Evolutionary conservation across 2,797 vertebrate genomes (phyloP).

Genomic region (Atherinosoma microstoma): DNA sequence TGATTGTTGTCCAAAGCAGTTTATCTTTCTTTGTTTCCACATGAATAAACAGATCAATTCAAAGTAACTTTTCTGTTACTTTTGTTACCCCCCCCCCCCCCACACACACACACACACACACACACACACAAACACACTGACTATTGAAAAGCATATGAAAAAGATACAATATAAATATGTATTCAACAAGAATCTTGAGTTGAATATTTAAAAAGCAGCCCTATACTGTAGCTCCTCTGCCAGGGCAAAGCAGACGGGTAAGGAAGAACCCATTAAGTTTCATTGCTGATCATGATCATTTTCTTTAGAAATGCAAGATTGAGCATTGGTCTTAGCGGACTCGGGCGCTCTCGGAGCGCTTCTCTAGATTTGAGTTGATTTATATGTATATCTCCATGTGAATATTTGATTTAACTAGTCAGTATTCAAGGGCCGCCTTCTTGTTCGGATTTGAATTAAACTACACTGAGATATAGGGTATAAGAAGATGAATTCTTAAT

Average conservation of each 20-base stretch:
- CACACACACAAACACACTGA: no score
- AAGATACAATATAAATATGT: background rate
- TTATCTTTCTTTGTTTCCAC: no score
- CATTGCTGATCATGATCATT: slow-evolving; percentile 10
- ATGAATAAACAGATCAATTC: no score
- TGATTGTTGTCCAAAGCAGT: background rate
- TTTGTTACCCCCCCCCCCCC: no score
- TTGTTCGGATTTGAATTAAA: slow-evolving; percentile 27
- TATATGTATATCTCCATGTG: slow-evolving; percentile 3
- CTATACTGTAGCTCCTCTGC: background rate
- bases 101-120: no score
- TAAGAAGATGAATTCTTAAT: slow-evolving; percentile 33
- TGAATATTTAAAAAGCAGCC: background rate
- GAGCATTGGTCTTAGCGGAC: background rate
- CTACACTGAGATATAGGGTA: slow-evolving; percentile 5
- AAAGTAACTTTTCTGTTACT: no score
- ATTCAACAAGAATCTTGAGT: background rate
- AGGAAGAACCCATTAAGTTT: background rate
- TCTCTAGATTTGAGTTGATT: slow-evolving; percentile 15
- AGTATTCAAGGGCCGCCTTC: slow-evolving; percentile 1
- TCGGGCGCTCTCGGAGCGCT: background rate
- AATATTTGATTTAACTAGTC: slow-evolving; percentile 4
- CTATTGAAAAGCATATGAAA: background rate
- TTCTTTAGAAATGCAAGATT: background rate
- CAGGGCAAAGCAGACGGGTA: background rate